These are phyloP conservation scores for Luperina testacea DNA, from an alignment of 2,888 invertebrate genomes.

Conservation along the genomic window DNA sequence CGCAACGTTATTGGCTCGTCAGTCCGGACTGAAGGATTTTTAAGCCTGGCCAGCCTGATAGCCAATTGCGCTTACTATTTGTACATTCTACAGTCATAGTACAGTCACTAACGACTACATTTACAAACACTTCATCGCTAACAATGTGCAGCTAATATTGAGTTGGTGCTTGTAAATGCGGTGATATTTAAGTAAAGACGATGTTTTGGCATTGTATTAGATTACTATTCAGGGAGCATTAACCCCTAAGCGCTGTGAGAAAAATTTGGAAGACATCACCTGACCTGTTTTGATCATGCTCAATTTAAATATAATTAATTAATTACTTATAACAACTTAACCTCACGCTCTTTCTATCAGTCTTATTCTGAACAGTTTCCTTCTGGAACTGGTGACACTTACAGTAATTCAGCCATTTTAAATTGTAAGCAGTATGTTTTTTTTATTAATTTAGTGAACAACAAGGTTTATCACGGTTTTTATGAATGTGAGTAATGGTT, in stretches of 20 bases:
- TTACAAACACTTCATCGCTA: not conserved
- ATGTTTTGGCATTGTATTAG: conserved; percentile 5
- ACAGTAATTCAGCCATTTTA: conserved; percentile 19
- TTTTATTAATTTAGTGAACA: not conserved
- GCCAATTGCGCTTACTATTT: conserved; percentile 1
- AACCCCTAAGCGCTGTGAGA: conserved; percentile 18
- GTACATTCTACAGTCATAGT: conserved; percentile 13
- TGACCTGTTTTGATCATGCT: conserved; percentile 66
- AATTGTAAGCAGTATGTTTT: not conserved
- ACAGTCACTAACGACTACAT: conserved; percentile 22
- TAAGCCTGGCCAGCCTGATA: not conserved
- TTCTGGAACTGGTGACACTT: conserved; percentile 51
- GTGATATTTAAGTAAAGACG: conserved; percentile 5
- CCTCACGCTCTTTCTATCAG: conserved; percentile 70
- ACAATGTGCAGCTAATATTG: conserved; percentile 7
- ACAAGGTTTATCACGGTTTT: not conserved
- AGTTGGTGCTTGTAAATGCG: conserved; percentile 3
- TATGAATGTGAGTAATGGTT: not conserved
- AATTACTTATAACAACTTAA: conserved; percentile 54
- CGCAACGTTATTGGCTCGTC: not conserved
- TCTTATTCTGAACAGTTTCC: conserved; percentile 71
- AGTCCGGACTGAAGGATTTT: not conserved
- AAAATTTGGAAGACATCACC: conserved; percentile 75
- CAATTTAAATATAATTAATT: conserved; percentile 55
- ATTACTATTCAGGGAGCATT: conserved; percentile 3